phyloP scores from a whole-genome alignment of 2,797 vertebrate species.

The Anomalospiza imberbis region DNA sequence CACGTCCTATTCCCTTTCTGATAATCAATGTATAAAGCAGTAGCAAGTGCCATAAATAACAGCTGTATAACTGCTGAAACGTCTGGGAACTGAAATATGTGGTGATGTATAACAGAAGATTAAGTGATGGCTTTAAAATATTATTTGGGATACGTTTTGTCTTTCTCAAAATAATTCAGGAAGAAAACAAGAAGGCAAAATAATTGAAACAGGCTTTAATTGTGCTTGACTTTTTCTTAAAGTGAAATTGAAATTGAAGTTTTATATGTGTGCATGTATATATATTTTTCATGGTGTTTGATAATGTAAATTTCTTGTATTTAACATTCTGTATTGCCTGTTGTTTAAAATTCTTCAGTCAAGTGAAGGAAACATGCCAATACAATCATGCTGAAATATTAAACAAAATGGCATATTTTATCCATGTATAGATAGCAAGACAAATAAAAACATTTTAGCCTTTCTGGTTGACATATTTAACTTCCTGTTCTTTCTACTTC shows the following conservation, averaged over 20 bases:
- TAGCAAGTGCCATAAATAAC: slow-evolving; percentile 23
- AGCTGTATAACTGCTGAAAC: background rate
- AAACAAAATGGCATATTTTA: background rate
- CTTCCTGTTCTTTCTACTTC: background rate
- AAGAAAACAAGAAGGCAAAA: background rate
- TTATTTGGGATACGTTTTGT: background rate
- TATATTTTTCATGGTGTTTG: background rate
- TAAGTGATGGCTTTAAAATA: slow-evolving; percentile 38
- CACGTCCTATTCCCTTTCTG: background rate
- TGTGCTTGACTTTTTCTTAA: background rate
- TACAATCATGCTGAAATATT: background rate
- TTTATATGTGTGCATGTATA: background rate
- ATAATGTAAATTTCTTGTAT: background rate
- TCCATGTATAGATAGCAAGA: background rate
- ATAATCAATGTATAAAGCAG: slow-evolving; percentile 32
- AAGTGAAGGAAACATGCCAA: background rate
- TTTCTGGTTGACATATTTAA: background rate
- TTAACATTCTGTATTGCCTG: background rate
- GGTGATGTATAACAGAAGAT: background rate
- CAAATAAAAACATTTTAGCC: background rate
- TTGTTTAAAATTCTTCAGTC: background rate
- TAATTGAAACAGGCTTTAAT: background rate
- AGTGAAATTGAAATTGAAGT: background rate
- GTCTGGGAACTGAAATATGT: background rate
- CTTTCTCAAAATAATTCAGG: background rate